Conservation (phyloP, 2,888 invertebrate species). For the Amblyteles armatorius region DNA sequence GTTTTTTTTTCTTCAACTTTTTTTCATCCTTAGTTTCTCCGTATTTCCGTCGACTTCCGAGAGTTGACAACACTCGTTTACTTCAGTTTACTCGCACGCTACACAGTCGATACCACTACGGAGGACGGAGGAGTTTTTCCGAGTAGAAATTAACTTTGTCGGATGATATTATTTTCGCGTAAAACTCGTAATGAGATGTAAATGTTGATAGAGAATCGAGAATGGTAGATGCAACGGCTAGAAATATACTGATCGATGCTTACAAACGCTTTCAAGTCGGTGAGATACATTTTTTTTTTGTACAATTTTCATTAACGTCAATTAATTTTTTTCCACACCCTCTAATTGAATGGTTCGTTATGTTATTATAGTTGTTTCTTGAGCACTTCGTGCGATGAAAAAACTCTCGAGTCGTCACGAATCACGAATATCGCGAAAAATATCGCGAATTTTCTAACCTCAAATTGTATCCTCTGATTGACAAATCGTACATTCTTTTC, state of each 20-base stretch:
- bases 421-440: neutral
- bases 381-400: neutral
- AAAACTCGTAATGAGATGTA: neutral
- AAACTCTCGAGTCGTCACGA: neutral
- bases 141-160: conserved; percentile 10
- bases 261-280: conserved; percentile 45
- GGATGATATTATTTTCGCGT: neutral
- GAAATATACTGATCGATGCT: conserved; percentile 42
- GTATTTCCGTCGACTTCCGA: conserved; percentile 26
- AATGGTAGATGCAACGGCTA: conserved; percentile 52
- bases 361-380: neutral
- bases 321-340: neutral
- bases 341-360: neutral
- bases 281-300: conserved; percentile 30
- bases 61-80: conserved; percentile 41
- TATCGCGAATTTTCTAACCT: conserved; percentile 41
- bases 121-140: neutral
- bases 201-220: conserved; percentile 25
- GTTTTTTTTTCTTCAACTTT: conserved; percentile 25
- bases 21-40: conserved; percentile 21
- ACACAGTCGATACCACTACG: conserved; percentile 1
- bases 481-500: conserved; percentile 20
- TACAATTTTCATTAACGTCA: neutral
- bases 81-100: conserved; percentile 22
- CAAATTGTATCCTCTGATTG: conserved; percentile 2